Evolutionary conservation across 2,113 vertebrate genomes (phyloP).

Genomic region (Oreochromis tanganicae): DNA sequence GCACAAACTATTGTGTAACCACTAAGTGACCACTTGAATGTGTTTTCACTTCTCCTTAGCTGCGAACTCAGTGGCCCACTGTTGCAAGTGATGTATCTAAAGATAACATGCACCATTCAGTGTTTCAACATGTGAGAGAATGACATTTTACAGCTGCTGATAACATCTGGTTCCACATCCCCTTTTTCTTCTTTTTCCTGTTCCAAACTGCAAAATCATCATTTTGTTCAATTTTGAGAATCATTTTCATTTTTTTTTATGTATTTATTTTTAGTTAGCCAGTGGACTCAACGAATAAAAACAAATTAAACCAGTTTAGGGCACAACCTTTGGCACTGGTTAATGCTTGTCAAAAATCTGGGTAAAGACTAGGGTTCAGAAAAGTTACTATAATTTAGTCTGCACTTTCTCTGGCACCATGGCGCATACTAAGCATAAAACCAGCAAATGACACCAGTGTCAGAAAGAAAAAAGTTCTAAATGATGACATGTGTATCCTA

Average conservation of each 20-base stretch:
- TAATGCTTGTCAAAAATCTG: not conserved
- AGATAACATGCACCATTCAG: not conserved
- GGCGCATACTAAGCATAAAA: not conserved
- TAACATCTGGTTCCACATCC: not conserved
- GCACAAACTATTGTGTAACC: slow-evolving; percentile 55
- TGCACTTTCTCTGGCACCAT: not conserved
- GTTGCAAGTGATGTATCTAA: not conserved
- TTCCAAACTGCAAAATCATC: not conserved
- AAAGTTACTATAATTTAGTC: slow-evolving; percentile 6
- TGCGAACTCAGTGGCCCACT: not conserved
- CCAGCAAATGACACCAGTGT: not conserved
- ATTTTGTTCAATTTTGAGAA: not conserved
- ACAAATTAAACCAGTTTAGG: not conserved
- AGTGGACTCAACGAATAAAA: not conserved
- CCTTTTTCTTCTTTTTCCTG: not conserved
- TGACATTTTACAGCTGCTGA: not conserved
- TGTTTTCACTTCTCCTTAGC: slow-evolving; percentile 62
- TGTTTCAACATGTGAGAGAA: slow-evolving; percentile 26
- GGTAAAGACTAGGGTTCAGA: not conserved
- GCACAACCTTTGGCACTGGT: not conserved
- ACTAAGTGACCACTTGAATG: slow-evolving; percentile 28
- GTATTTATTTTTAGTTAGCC: not conserved
- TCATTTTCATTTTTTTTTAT: not conserved
- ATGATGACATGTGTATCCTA: not conserved
- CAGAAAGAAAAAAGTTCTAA: not conserved